Evolutionary conservation across 2,888 invertebrate genomes (phyloP), one percentile per base, ranked within the genome.

Genomic region (Xanthorhoe spadicearia): DNA sequence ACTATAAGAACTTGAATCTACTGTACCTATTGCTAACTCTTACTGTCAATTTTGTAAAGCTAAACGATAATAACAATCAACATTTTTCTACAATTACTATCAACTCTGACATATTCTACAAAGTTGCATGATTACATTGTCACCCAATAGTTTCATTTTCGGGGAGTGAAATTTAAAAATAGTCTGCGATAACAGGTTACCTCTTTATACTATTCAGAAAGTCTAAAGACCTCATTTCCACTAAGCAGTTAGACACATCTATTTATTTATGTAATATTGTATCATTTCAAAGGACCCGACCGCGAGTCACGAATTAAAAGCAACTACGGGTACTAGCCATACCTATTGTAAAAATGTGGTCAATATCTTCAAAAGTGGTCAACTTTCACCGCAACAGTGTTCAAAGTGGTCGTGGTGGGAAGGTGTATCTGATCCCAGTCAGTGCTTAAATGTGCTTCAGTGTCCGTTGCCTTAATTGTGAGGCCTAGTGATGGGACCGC

Each of bases 361-460:
- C 4, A 43, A 13, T 43, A 13, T 43, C n/a, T 43, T 43, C 82
- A 98, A 90, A 98, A 98, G 89, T 98, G 98, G 89, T 98, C 98
- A 71, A 98, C 97, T 91, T 97, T 96, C 65, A 98, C 98, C 61
- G 97, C 97, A 48, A 98, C 97, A 70, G 96, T 97, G 86, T 97
- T 97, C 55, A 97, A 95, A 23, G 97, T 97, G 67, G 96, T 95
- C 74, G 97, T 97, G 73, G 96, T 96, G 56, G 97, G 97, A 76
- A 97, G 94, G 80, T 96, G 95, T 76, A 97, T 97, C 76, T 97
- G 97, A 78, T 97, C 96, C 96, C 98, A 96, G 83, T 96, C 96
- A 72, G 97, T 96, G 85, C 96, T 96, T 77, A 97, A 95, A 89
- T 97, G 97, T 81, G 97, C 96, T 85, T 96, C 96, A 43, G 96